Evolutionary conservation across 2,797 vertebrate species (phyloP), one percentile per base, ranked within the genome.

Genomic region (Sitta carolinensis): DNA sequence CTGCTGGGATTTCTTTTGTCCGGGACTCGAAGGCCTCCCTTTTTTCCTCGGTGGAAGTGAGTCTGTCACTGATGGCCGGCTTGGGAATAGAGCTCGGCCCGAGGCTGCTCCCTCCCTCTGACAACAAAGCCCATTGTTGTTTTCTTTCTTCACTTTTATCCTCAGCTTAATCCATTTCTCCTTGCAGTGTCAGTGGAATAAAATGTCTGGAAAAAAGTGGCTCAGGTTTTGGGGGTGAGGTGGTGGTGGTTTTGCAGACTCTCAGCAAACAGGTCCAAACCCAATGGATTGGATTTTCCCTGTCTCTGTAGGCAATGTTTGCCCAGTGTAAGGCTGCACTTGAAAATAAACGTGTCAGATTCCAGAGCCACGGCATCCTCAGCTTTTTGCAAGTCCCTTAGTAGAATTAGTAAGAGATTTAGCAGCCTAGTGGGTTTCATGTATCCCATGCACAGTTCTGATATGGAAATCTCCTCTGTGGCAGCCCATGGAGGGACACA

Each of bases 1-100:
- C 99, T 98, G 96, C 94, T 96, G 98, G 99, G 99, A 98, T 98
- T 98, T 98, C 98, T 98, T 98, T 98, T 98, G 98, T 98, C 98
- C 98, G 97, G 98, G 97, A 57, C 97, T 98, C 98, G 98, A 97
- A 97, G 98, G 94, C 97, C 97, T 98, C 95, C 94, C 91, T 95
- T 94, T 91, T 95, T 95, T 86, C 26, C 92, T 95, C 72, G 66
- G 95, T 99, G 98, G 98, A 99, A 98, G 98, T 97, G 97, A 98
- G 98, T 97, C 97, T 91, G 97, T 98, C 98, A 98, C 97, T 98
- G 98, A 99, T 98, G 98, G 97, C 97, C 84, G 97, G 91, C 98
- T 96, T 91, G 98, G 98, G 98, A 99, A 98, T 98, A 97, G 92
- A 89, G 92, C 91, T 96, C 92, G 82, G 97, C 97, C 97, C 90